A percentile compares a stretch with the other conserved stretches of the same genome.
phyloP scores from a whole-genome alignment of 2,113 vertebrate genomes.

The Podilymbus podiceps region DNA sequence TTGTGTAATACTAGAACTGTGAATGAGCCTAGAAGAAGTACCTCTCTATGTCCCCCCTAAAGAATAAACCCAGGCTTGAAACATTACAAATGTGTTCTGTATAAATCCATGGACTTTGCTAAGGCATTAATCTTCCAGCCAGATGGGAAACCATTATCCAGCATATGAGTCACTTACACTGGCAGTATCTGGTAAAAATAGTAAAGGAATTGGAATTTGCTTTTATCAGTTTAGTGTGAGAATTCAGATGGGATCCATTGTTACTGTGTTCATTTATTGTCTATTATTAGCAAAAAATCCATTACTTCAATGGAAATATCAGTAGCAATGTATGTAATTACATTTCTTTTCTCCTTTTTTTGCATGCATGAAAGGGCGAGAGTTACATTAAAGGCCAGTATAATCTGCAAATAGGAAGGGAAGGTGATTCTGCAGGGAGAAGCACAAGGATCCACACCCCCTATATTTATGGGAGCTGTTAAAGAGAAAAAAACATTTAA shows the following conservation, averaged over 20 bases:
- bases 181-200: not conserved
- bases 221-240: not conserved
- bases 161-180: not conserved
- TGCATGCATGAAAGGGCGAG: not conserved
- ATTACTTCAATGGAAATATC: constrained; percentile 6
- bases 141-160: not conserved
- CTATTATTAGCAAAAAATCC: constrained; percentile 4
- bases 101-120: not conserved
- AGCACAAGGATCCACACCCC: not conserved
- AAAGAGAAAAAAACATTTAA: not conserved
- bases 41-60: not conserved
- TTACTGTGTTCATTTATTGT: not conserved
- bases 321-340: not conserved
- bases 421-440: not conserved
- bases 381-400: not conserved
- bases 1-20: not conserved
- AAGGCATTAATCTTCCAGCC: not conserved
- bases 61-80: not conserved
- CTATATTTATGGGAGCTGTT: not conserved
- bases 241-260: not conserved
- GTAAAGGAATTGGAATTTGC: not conserved
- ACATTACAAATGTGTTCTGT: not conserved
- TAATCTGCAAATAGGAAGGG: not conserved
- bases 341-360: not conserved
- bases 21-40: not conserved